Evolutionary conservation across 1,140 invertebrate species (phyloP), one percentile per base, ranked within the genome.

Genomic region (Drosophila busckii): DNA sequence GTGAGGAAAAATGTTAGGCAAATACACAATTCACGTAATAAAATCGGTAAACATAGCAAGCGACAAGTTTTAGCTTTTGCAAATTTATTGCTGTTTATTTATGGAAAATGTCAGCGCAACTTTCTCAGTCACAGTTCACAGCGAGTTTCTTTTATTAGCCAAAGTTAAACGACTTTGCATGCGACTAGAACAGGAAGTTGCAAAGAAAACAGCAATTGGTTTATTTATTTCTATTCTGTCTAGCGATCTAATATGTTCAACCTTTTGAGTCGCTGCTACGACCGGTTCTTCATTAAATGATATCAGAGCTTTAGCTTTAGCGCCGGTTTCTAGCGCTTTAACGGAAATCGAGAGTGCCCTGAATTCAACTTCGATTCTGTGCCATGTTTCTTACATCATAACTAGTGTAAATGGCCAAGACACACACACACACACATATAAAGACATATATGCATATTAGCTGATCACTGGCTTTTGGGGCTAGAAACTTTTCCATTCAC

Each of bases 11-110:
- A 71, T 50, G 56, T 40, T 48, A 64, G 16, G 66, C 66, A 70
- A 80, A 67, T 52, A 71, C 59, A 71, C 40, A n/a, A n/a, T 71
- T 71, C 62, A 78, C 58, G 71, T 78, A 78, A 78, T 78, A 71
- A 55, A 75, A 69, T 61, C 41, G 37, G 22, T 35, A 41, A 26
- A 19, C 31, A 17, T 6, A 12, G 45, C 28, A 40, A 46, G 38
- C 54, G 26, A 64, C 70, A 53, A 71, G 62, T 70, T 70, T 66
- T 67, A 23, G 46, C 40, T 7, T 62, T 56, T 56, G 42, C 42
- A 53, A n/a, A n/a, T n/a, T n/a, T n/a, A n/a, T 49, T 37, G 7
- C 25, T 42, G 45, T n/a, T 35, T 26, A 6, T 15, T 20, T 32
- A 42, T 35, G 37, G 48, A 22, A 46, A 56, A 61, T 34, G 41